phyloP scores from a whole-genome alignment of 1,140 invertebrate species.

The Bilobella aurantiaca region DNA sequence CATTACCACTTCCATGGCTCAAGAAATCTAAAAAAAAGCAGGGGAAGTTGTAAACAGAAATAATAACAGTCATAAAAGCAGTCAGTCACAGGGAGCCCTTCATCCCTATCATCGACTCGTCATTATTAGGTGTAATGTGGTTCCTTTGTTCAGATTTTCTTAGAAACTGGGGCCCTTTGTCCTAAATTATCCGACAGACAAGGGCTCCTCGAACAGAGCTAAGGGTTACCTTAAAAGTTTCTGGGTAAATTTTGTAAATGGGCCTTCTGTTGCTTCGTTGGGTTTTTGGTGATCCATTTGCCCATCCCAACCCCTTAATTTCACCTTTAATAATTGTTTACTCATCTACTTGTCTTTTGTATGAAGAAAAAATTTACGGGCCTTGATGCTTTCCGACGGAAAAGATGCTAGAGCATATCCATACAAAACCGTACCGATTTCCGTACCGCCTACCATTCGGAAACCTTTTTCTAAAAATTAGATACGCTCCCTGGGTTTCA shows the following conservation, averaged over 20 bases:
- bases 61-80: slow-evolving; percentile 1
- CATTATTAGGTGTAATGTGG: slow-evolving; percentile 32
- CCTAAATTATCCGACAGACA: not conserved
- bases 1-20: no score
- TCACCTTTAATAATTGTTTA: not conserved
- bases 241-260: not conserved
- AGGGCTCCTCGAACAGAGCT: not conserved
- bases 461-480: no score
- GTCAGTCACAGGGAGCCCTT: no score
- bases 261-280: not conserved
- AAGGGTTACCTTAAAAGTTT: not conserved
- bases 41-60: not conserved
- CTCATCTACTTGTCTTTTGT: slow-evolving; percentile 2
- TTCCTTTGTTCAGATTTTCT: not conserved
- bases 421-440: no score
- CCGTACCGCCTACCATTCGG: no score
- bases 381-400: no score
- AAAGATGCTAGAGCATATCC: no score
- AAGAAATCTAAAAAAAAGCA: no score
- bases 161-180: not conserved
- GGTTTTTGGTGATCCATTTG: not conserved
- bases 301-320: not conserved
- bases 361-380: not conserved
- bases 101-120: no score
- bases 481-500: not conserved